Evolutionary conservation across 2,797 vertebrate genomes (phyloP).

Genomic region (Tauraco hartlaubi): DNA sequence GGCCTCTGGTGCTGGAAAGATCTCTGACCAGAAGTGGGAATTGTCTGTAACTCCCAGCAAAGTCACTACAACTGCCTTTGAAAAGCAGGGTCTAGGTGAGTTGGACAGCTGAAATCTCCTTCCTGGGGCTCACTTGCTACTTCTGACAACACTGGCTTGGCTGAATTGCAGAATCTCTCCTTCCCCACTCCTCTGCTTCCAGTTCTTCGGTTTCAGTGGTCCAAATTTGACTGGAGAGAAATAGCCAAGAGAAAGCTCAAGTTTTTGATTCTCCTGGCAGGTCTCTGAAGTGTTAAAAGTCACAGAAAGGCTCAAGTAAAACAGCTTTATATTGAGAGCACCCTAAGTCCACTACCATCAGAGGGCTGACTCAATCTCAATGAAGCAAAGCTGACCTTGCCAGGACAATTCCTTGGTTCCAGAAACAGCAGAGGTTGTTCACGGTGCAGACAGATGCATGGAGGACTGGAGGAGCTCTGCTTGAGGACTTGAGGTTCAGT

Average conservation of each 20-base stretch:
- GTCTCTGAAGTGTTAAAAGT: neutral
- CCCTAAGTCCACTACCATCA: neutral
- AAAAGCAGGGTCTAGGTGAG: neutral
- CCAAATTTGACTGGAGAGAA: neutral
- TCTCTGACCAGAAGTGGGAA: neutral
- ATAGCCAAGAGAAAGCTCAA: neutral
- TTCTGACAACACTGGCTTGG: neutral
- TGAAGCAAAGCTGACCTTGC: neutral
- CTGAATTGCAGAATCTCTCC: neutral
- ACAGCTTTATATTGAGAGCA: neutral
- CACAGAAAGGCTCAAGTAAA: neutral
- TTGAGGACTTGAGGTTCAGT: neutral
- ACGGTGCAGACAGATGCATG: rapidly evolving
- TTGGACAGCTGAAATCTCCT: neutral
- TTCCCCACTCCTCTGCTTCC: neutral
- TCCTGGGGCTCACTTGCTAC: neutral
- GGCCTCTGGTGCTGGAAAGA: neutral
- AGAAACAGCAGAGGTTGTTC: neutral
- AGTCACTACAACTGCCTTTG: neutral
- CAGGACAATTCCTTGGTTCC: neutral
- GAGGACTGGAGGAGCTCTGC: neutral
- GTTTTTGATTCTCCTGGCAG: neutral
- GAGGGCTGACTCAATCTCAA: neutral
- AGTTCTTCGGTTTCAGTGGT: neutral
- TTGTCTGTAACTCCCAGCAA: neutral